These are phyloP conservation scores for Monomorium pharaonis DNA, from an alignment of 1,140 invertebrate genomes.

Conservation along the genomic window DNA sequence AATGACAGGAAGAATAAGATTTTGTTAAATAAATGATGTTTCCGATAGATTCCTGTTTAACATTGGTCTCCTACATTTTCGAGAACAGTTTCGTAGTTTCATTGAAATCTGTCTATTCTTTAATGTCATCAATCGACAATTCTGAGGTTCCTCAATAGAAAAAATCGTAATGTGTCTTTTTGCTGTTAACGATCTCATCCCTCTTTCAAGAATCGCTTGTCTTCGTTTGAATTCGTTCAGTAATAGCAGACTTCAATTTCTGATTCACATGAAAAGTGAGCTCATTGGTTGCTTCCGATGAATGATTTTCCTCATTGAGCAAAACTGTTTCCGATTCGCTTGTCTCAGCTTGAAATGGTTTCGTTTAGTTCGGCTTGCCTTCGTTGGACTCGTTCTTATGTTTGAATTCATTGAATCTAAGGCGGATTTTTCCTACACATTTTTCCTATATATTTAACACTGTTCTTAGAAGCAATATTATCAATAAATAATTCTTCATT, in stretches of 20 bases:
- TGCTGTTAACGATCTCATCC: not conserved
- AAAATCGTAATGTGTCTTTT: not conserved
- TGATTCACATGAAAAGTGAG: no score
- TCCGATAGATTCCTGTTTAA: not conserved
- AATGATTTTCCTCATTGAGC: no score
- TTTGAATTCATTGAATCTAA: no score
- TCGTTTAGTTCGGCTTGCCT: no score
- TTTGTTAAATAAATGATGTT: no score
- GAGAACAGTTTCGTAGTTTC: not conserved
- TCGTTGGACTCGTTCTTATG: no score
- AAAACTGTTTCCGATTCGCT: no score
- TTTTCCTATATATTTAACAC: not conserved
- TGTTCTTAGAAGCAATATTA: not conserved
- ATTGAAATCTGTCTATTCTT: not conserved
- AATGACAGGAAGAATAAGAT: no score
- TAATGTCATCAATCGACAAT: not conserved
- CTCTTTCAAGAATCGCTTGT: not conserved
- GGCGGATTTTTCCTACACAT: not conserved
- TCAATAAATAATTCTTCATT: not conserved
- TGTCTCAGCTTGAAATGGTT: no score
- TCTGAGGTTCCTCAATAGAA: not conserved
- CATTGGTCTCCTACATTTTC: not conserved
- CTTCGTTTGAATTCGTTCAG: not conserved
- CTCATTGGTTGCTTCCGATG: no score
- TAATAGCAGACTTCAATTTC: no score